Evolutionary conservation across 2,888 invertebrate species (phyloP), one percentile per base, ranked within the genome.

Genomic region (Unio delphinus): DNA sequence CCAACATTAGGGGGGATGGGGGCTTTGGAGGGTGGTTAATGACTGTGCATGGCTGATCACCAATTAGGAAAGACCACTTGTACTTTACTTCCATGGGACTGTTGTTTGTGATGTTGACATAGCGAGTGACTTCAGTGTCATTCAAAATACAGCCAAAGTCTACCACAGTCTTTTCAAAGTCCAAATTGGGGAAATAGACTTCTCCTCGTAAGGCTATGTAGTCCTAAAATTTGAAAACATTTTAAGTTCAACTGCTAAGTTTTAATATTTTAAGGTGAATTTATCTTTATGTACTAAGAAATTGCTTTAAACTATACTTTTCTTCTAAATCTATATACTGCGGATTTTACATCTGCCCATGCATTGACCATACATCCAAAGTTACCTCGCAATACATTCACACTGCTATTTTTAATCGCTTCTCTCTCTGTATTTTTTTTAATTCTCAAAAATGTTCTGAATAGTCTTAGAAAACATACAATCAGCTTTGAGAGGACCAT

Each of bases 171-270:
- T 93, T 92, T 73, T 91, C 86, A 67, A 94, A 90, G 59, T 91
- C 90, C 64, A 95, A 86, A 82, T 94, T 94, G 0, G 95, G 94
- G 85, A 92, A 94, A 89, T 93, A 93, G 1, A 94, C 92, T 87
- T 92, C 92, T 55, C 93, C 94, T 62, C 89, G 89, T 61, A 95
- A 86, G 76, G 92, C 91, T 64, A 95, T 91, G 72, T 91, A 91
- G 83, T 94, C 94, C 94, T 94, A 73, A 3, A 78, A 72, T 45
- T 26, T 58, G n/a, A 45, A 17, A 11, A 67, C 6, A 61, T 45
- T 45, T 45, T 45, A 45, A 45, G 15, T 11, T 45, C 11, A 45
- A 45, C 45, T 11, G 45, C 15, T 45, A 45, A 3, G 45, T 45
- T 45, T 11, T 45, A 45, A 45, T 45, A 45, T 45, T 45, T 45